These are phyloP conservation scores for Abramis brama DNA, from an alignment of 2,113 vertebrate species.

Conservation along the genomic window DNA sequence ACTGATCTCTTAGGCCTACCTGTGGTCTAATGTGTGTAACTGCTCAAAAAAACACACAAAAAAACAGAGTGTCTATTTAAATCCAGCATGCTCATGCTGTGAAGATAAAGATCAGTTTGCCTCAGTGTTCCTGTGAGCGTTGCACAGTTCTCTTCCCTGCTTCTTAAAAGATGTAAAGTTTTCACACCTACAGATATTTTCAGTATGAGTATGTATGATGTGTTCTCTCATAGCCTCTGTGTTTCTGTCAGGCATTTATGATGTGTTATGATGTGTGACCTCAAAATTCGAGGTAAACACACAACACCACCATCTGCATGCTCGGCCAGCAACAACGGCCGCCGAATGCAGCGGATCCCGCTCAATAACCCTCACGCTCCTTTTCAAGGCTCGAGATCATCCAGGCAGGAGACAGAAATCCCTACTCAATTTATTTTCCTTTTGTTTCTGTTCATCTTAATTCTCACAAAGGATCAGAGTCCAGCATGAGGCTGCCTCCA, in stretches of 20 bases:
- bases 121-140: neutral
- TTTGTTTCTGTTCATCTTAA: too few relatives aligned
- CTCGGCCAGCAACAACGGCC: too few relatives aligned
- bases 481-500: too few relatives aligned
- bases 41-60: neutral
- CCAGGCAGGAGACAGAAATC: too few relatives aligned
- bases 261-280: neutral
- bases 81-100: neutral
- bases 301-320: neutral
- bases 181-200: slow-evolving; percentile 9
- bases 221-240: neutral
- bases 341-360: too few relatives aligned
- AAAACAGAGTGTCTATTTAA: neutral
- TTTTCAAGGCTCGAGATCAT: too few relatives aligned
- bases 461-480: too few relatives aligned
- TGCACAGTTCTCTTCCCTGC: neutral
- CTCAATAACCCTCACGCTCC: too few relatives aligned
- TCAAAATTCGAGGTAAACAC: neutral
- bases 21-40: slow-evolving; percentile 4
- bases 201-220: neutral
- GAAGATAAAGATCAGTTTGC: slow-evolving; percentile 14
- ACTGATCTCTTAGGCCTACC: neutral
- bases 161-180: neutral
- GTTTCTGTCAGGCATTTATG: too few relatives aligned
- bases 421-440: too few relatives aligned